Percentiles rank a stretch among this genome's conserved stretches.
phyloP scores from a whole-genome alignment of 1,140 invertebrate genomes.

The Saxidomus purpurata region DNA sequence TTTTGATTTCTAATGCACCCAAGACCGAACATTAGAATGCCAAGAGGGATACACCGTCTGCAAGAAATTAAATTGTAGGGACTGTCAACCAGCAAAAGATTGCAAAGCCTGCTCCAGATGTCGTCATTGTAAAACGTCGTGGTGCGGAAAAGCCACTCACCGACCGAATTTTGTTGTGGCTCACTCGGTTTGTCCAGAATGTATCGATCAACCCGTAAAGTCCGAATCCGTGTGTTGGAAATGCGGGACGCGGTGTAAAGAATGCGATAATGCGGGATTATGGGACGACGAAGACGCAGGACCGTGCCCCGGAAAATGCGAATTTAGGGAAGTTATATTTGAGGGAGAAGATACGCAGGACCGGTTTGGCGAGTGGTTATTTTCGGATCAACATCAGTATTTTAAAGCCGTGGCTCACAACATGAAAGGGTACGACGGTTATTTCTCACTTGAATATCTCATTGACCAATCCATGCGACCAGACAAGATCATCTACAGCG shows the following conservation, averaged over 20 bases:
- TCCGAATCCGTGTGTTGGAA: background rate
- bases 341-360: background rate
- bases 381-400: slow-evolving; percentile 17
- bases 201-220: background rate
- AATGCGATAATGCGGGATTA: too few relatives aligned
- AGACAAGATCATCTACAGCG: background rate
- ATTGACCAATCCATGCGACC: background rate
- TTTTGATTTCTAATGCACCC: slow-evolving; percentile 48
- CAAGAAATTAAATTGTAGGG: background rate
- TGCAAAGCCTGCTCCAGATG: slow-evolving; percentile 1
- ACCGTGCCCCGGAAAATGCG: background rate
- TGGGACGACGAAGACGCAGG: background rate
- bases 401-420: slow-evolving; percentile 9
- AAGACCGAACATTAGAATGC: background rate
- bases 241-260: slow-evolving; percentile 31
- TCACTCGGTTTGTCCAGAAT: background rate
- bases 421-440: too few relatives aligned
- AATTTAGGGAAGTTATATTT: slow-evolving; percentile 51
- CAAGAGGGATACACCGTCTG: slow-evolving; percentile 33
- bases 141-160: slow-evolving; percentile 33
- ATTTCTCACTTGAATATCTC: slow-evolving; percentile 13
- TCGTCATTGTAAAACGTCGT: slow-evolving; percentile 19
- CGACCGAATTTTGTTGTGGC: slow-evolving; percentile 47
- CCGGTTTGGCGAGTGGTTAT: slow-evolving; percentile 51
- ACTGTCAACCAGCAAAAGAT: background rate